Base-by-base conservation (phyloP, 1,140 invertebrate species). In the Charaxes varanes region DNA sequence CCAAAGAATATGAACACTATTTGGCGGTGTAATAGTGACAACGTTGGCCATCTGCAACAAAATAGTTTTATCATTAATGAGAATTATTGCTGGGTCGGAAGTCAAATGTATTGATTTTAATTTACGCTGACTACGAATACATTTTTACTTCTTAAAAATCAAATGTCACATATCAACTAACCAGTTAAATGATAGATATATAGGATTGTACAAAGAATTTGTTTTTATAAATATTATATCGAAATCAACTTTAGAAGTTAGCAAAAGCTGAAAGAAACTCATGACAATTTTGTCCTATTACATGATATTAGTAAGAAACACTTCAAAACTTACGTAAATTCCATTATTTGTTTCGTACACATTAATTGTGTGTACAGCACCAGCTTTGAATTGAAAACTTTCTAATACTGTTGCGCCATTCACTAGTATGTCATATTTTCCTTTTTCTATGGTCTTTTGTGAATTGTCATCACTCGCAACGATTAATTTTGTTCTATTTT, bases 1-100 rank as follows among this genome's bases (percentile, higher is more conserved):
- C 90, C 90, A 94, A 0, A 95, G 64, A 46, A 97, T 95, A 49
- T 91, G 91, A 3, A 97, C 68, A 0, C 85, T 88, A 57, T 93
- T 95, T 1, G 91, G 86, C 14, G 84, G 60, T 0, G 92, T 91
- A 1, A 94, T 68, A 14, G 42, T 66, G 7, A 78, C 49, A 4
- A 50, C 34, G 8, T 78, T 63, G 3, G 62, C 64, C 16, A 41
- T 33, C 76, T 79, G 50, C 4, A 60, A 54, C n/a, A 28, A 37
- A 46, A 43, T 7, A 4, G 34, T 1, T 6, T 19, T 15, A 23
- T n/a, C n/a, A n/a, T n/a, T n/a, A n/a, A n/a, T n/a, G n/a, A n/a
- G n/a, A n/a, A n/a, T n/a, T n/a, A n/a, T n/a, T n/a, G n/a, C n/a
- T n/a, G n/a, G n/a, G n/a, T n/a, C n/a, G n/a, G n/a, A n/a, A n/a